Evolutionary conservation across 2,888 invertebrate genomes (phyloP), one percentile per base, ranked within the genome.

Genomic region (Drosophila flavopinicola): DNA sequence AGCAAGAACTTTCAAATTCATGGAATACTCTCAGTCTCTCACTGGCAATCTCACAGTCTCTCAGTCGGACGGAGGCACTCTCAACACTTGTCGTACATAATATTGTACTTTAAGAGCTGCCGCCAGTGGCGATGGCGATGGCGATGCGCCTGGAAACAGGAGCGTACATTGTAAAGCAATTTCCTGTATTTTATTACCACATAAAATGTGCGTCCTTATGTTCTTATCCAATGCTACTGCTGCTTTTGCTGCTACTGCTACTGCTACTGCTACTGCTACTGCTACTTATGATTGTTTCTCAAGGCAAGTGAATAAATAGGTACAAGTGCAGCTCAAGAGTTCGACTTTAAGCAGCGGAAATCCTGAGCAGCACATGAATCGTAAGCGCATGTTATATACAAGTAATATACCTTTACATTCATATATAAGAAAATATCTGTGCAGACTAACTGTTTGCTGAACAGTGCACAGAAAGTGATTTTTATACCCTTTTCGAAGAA

Each of bases 161-260:
- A 59, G 74, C 71, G 75, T 71, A 80, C 78, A 80, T 78, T 78
- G 78, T 78, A 82, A 78, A 78, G 78, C 82, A 78, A 78, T 78
- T 78, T 78, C 78, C 78, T 78, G 78, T 74, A 79, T 82, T 78
- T 79, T 78, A 79, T 79, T 79, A 70, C 76, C 75, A 60, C 77
- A 66, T 66, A 67, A 67, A 79, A 76, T 76, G 79, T 59, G 47
- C 48, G 76, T 75, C 48, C 66, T 54, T 58, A 45, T 52, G 53
- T 54, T 41, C n/a, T 15, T 54, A 24, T 20, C 33, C n/a, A 41
- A 20, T 47, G 51, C 39, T 35, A 20, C 24, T 24, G 25, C 24
- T 30, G 25, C 42, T n/a, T n/a, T n/a, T n/a, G n/a, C 33, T 47
- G 25, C 53, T 52, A n/a, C 30, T 24, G 15, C 57, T 47, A 10